Base-by-base conservation (phyloP, 2,888 invertebrate genomes). In the Sturmia bella region DNA sequence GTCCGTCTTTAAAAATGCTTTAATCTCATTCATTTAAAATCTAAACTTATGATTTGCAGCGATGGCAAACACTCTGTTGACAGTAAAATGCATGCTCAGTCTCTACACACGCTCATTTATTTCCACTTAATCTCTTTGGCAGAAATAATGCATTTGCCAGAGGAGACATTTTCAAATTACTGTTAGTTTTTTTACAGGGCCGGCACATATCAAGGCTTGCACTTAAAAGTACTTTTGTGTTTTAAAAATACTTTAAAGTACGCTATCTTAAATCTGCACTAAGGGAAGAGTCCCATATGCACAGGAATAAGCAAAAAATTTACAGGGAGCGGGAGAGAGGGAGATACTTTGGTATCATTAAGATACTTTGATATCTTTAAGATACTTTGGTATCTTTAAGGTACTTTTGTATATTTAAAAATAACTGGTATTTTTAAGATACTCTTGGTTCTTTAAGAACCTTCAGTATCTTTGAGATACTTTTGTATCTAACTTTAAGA, bases 141-240 rank as follows among this genome's bases (percentile, higher is more conserved):
- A 32, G 6, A 32, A 32, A 3, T 32, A 32, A 6, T 1, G 9
- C 32, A 6, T 15, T 39, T 32, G 52, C 15, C 52, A 52, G 39
- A 21, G 50, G 57, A n/a, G 41, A 66, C 50, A 24, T 72, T 77
- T 57, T 32, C n/a, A 78, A 59, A 72, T 78, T 78, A 78, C 70
- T 72, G 59, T 72, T 78, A 72, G 15, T 11, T 45, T 54, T 15
- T 24, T 12, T 15, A 9, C 54, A 54, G 50, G 21, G 21, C 21
- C 19, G 12, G 50, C 41, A 17, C 27, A 56, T 45, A 27, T 6
- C 9, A 32, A 6, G 3, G 9, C 32, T 32, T 3, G 32, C 32
- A 32, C 1, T 32, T 32, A 32, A 32, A 32, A 32, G 32, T 32
- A 32, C 32, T 32, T 32, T 37, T 64, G 37, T 50, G 15, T 61